Base-by-base conservation (phyloP, 2,113 vertebrate genomes). In the Callocephalon fimbriatum region DNA sequence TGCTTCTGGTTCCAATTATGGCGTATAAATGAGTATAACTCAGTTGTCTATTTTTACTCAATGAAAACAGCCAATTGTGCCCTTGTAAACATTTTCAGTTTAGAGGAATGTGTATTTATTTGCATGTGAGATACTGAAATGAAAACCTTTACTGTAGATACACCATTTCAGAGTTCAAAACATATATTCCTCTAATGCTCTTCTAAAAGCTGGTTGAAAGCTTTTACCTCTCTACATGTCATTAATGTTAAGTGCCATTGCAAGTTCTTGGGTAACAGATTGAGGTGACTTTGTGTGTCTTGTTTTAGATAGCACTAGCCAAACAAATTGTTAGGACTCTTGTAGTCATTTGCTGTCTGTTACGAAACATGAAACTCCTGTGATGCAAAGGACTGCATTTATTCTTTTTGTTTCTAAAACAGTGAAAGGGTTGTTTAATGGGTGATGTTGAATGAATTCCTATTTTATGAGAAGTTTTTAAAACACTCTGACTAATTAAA, bases 31-130 rank as follows among this genome's bases (percentile, higher is more conserved):
- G 54, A 22, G 54, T n/a, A n/a, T 56, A 56, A 56, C n/a, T 56
- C 93, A 96, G 79, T 76, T 96, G 93, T 84, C 86, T 92, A 73
- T 90, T 92, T 88, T 59, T 63, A 71, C 27, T 50, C 47, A n/a
- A 3, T 62, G 91, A 86, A 91, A 91, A 86, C 53, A 54, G 50
- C 59, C 65, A 77, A 73, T 88, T 79, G 63, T 94, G 83, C 72
- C 86, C 47, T 86, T 91, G 50, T 81, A 84, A 92, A 66, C 53
- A 40, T 74, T 53, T 74, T 62, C 71, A 9, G 20, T 83, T 70
- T 66, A 54, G 35, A 54, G 54, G 72, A 72, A 85, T 20, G 6
- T 9, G 13, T 73, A 59, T 93, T 67, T 94, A 85, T 87, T 88
- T 90, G 47, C 29, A 11, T 31, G 21, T 82, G 51, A 72, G 75